These are phyloP conservation scores for Calonectris borealis DNA, from an alignment of 2,113 vertebrate genomes.

Conservation along the genomic window DNA sequence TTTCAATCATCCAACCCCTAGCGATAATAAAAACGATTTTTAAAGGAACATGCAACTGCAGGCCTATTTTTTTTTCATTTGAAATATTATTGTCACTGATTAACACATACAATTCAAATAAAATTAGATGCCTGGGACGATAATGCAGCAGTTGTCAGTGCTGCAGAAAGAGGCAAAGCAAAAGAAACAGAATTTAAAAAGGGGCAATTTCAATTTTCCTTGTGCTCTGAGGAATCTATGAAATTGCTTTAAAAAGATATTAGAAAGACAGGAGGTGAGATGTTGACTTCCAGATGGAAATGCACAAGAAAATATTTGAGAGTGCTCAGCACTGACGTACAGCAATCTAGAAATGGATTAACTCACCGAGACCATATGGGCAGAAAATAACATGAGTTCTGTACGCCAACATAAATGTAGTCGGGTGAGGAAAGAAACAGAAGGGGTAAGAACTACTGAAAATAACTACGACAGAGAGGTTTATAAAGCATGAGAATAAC, in stretches of 20 bases:
- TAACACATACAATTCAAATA: neutral
- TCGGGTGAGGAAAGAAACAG: neutral
- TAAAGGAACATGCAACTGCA: neutral
- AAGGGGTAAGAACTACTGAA: slow-evolving; percentile 13
- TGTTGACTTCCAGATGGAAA: slow-evolving; percentile 56
- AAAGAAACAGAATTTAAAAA: neutral
- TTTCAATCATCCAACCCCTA: neutral
- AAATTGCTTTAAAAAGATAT: neutral
- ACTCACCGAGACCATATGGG: slow-evolving; percentile 38
- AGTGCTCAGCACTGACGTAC: slow-evolving; percentile 32
- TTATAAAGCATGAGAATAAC: neutral
- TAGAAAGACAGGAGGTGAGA: slow-evolving; percentile 45
- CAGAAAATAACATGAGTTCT: slow-evolving; percentile 27
- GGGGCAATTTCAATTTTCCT: neutral
- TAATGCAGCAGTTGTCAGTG: neutral
- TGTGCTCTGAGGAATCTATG: neutral
- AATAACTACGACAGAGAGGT: neutral
- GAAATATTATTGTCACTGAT: neutral
- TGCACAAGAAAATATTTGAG: slow-evolving; percentile 47
- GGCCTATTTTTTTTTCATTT: neutral
- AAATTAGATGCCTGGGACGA: neutral
- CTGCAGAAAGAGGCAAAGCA: neutral
- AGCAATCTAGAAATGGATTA: slow-evolving; percentile 54
- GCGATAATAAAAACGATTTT: neutral
- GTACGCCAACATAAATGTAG: neutral